These are phyloP conservation scores for Ypsolopha sequella DNA, from an alignment of 2,888 invertebrate genomes.

Conservation along the genomic window DNA sequence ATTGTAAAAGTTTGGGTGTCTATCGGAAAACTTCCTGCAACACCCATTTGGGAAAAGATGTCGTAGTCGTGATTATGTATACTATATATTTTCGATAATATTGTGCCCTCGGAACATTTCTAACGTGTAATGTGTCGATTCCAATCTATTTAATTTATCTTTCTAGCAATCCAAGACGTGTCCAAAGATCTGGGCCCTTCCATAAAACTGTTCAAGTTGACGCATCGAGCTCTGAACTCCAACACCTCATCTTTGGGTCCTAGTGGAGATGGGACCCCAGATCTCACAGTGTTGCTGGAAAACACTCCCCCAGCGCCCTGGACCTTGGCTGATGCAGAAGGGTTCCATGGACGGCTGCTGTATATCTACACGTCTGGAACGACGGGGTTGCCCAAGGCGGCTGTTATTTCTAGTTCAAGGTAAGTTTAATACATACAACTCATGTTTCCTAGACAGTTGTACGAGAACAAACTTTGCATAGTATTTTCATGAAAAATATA, in stretches of 20 bases:
- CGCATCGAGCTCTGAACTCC: constrained; percentile 36
- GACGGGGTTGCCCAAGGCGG: constrained; percentile 97
- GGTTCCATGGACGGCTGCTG: constrained; percentile 84
- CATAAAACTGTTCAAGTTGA: constrained; percentile 75
- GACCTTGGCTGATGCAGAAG: constrained; percentile 68
- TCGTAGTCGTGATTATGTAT: too few relatives aligned
- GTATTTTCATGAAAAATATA: too few relatives aligned
- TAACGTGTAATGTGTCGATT: too few relatives aligned
- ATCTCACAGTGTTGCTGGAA: constrained; percentile 72
- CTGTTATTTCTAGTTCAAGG: constrained; percentile 95
- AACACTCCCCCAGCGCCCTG: constrained; percentile 70
- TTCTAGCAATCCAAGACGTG: constrained; percentile 79
- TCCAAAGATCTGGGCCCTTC: constrained; percentile 74
- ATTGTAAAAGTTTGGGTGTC: too few relatives aligned
- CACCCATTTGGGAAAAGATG: too few relatives aligned
- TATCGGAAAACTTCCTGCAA: too few relatives aligned
- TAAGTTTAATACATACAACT: constrained; percentile 32
- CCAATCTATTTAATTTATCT: neutral
- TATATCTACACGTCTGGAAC: constrained; percentile 99
- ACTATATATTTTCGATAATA: too few relatives aligned
- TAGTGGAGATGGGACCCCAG: constrained; percentile 55
- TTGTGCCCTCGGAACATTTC: too few relatives aligned
- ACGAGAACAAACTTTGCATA: too few relatives aligned
- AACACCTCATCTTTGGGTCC: constrained; percentile 18
- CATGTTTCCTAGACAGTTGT: constrained; percentile 1